Percentiles rank a stretch among this genome's conserved stretches.
Evolutionary conservation across 2,797 vertebrate genomes (phyloP).

Genomic region (Enteromius thamalakanensis): DNA sequence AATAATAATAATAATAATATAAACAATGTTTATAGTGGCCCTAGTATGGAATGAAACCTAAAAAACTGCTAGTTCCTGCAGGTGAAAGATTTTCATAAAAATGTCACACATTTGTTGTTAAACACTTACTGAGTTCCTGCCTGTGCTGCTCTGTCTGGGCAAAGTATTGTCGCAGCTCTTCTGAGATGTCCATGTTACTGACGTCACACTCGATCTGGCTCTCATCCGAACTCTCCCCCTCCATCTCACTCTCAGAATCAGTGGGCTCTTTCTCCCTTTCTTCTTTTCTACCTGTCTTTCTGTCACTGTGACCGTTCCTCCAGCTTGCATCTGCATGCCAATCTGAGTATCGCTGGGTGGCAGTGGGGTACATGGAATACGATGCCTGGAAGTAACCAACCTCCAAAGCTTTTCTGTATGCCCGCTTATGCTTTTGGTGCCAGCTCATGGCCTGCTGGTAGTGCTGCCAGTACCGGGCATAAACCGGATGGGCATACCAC

Average conservation of each 20-base stretch:
- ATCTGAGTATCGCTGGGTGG: constrained; percentile 65
- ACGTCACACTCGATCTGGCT: constrained; percentile 87
- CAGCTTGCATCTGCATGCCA: constrained; percentile 61
- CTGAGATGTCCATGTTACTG: constrained; percentile 95
- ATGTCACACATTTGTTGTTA: not conserved
- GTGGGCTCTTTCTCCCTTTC: not conserved
- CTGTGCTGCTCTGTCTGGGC: constrained; percentile 88
- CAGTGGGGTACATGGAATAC: constrained; percentile 47
- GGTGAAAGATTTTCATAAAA: not conserved
- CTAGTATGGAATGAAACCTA: not conserved
- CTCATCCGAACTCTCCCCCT: constrained; percentile 73
- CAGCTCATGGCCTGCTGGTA: constrained; percentile 89
- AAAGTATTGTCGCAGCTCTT: constrained; percentile 94
- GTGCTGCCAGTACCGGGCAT: constrained; percentile 90
- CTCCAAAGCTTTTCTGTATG: constrained; percentile 83
- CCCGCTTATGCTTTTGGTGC: constrained; percentile 83
- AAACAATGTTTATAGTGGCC: not conserved
- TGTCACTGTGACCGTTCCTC: not conserved
- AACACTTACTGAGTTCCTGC: constrained; percentile 89
- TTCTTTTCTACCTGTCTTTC: not conserved
- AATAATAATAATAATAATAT: not conserved
- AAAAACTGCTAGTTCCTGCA: not conserved
- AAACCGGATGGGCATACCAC: constrained; percentile 82
- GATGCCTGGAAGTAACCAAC: constrained; percentile 66
- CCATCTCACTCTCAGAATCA: constrained; percentile 50